These are phyloP conservation scores for Drosophila saltans DNA, from an alignment of 1,140 invertebrate genomes.

Conservation along the genomic window DNA sequence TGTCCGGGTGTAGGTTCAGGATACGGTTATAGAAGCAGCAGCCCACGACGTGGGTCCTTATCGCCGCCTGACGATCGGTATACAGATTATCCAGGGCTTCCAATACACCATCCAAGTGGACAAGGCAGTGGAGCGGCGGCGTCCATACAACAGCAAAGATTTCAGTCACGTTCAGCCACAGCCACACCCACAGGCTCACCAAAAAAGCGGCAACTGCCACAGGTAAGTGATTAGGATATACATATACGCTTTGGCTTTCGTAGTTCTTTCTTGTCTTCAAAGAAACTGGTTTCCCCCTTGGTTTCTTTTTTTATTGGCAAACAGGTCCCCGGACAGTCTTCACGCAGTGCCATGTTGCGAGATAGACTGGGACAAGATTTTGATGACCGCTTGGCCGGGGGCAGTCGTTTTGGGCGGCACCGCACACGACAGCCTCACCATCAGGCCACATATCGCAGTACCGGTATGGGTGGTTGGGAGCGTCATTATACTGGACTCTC, in stretches of 20 bases:
- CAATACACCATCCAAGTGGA: conserved; percentile 64
- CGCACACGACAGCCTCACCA: conserved; percentile 86
- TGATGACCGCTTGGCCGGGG: conserved; percentile 88
- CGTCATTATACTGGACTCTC: conserved; percentile 91
- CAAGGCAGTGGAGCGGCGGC: conserved; percentile 45
- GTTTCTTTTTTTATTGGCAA: background rate
- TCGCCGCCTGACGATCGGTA: conserved; percentile 83
- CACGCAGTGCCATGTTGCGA: conserved; percentile 85
- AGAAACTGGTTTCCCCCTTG: no score
- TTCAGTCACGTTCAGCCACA: conserved; percentile 93
- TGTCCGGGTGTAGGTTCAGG: conserved; percentile 35
- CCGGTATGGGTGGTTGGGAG: conserved; percentile 89
- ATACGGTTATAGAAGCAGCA: conserved; percentile 81
- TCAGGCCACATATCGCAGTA: conserved; percentile 88
- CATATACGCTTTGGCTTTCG: no score
- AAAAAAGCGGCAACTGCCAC: conserved; percentile 97
- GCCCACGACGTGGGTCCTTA: conserved; percentile 78
- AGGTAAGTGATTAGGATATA: conserved; percentile 85
- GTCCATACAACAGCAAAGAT: conserved; percentile 85
- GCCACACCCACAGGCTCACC: conserved; percentile 97
- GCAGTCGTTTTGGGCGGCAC: conserved; percentile 86
- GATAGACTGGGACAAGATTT: conserved; percentile 91
- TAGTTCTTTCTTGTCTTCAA: no score
- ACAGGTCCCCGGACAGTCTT: conserved; percentile 75
- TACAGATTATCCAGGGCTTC: conserved; percentile 83